These are phyloP conservation scores for Nezara viridula DNA, from an alignment of 2,888 invertebrate species.

Conservation along the genomic window DNA sequence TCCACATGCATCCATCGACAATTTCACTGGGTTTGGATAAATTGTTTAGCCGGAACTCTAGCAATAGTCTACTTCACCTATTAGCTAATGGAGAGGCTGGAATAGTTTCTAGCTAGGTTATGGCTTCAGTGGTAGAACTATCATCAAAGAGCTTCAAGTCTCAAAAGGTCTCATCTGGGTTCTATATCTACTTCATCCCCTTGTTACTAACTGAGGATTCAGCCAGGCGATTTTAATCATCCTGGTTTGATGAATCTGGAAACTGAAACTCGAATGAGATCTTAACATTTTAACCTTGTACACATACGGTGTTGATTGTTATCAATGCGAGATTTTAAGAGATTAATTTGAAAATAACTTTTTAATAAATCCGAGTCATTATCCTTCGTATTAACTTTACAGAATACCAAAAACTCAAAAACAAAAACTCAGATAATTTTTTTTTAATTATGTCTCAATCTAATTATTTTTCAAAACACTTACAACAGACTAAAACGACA, in stretches of 20 bases:
- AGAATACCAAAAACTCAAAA: no score
- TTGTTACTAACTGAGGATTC: background rate
- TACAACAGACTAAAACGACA: no score
- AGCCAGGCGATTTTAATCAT: background rate
- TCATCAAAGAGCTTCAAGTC: background rate
- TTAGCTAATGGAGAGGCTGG: background rate
- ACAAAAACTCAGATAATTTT: no score
- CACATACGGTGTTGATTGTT: background rate
- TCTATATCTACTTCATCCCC: background rate
- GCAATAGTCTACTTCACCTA: background rate
- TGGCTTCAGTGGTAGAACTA: background rate
- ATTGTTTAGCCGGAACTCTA: background rate
- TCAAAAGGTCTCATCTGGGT: slow-evolving; percentile 8
- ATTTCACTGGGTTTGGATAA: slow-evolving; percentile 1
- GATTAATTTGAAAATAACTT: background rate
- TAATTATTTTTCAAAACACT: no score
- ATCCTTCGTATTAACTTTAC: background rate
- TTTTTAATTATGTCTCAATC: no score
- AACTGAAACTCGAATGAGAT: background rate
- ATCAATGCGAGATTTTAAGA: background rate
- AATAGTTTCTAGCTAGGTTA: background rate
- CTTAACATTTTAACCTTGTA: background rate
- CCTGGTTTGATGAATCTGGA: background rate
- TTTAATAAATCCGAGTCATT: background rate
- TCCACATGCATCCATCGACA: background rate